Conservation (phyloP, 2,113 vertebrate genomes). For the Paracanthobrama guichenoti region DNA sequence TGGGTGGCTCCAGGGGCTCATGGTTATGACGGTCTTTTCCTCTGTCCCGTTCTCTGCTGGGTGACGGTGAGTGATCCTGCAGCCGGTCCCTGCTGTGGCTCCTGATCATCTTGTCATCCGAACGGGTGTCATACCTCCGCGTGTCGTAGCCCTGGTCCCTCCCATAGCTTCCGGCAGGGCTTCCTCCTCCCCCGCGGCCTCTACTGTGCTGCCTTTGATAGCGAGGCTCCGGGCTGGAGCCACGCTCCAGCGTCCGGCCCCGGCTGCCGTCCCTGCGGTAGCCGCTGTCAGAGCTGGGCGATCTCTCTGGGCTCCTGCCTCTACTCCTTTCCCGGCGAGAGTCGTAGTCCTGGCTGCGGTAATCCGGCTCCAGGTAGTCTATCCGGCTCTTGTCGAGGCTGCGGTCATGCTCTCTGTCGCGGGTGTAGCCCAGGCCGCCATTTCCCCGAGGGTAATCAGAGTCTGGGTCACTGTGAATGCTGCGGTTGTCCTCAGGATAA, state of each 20-base stretch:
- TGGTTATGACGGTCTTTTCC: constrained; percentile 64
- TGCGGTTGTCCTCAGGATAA: constrained; percentile 80
- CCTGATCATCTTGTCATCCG: constrained; percentile 60
- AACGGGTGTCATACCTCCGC: constrained; percentile 52
- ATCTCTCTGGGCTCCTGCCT: constrained; percentile 75
- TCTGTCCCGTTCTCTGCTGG: constrained; percentile 52
- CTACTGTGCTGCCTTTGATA: constrained; percentile 65
- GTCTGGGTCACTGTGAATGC: constrained; percentile 78
- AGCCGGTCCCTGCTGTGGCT: constrained; percentile 77
- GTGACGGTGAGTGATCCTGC: constrained; percentile 64
- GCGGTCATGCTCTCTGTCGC: constrained; percentile 80
- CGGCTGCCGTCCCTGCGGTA: constrained; percentile 71
- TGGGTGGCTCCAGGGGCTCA: constrained; percentile 74
- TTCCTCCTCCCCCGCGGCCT: constrained; percentile 71
- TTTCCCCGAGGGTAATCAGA: constrained; percentile 80
- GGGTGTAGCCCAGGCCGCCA: constrained; percentile 76
- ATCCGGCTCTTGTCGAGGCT: constrained; percentile 61
- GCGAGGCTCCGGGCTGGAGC: constrained; percentile 73
- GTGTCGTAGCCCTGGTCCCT: constrained; percentile 47
- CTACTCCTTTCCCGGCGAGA: constrained; percentile 70
- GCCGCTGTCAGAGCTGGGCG: constrained; percentile 75
- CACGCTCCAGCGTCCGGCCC: constrained; percentile 75
- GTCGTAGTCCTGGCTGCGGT: constrained; percentile 67
- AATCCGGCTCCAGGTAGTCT: constrained; percentile 71
- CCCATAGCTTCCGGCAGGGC: constrained; percentile 50